A percentile compares a stretch with the other conserved stretches of the same genome.
phyloP scores from a whole-genome alignment of 2,797 vertebrate genomes.

The Sphenopsis melanotis region DNA sequence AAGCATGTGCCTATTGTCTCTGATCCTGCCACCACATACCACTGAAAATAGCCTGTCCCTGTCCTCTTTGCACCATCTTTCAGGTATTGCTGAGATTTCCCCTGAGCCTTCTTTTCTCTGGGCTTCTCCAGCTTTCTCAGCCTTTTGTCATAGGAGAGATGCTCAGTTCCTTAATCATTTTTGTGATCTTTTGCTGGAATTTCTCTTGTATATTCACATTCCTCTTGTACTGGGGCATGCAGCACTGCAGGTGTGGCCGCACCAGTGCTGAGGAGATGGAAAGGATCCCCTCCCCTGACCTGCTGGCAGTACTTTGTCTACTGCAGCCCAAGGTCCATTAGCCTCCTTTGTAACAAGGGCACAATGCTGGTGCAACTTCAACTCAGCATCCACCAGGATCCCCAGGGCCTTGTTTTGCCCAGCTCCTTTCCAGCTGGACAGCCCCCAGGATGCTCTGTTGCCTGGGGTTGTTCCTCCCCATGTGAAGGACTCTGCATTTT shows the following conservation, averaged over 20 bases:
- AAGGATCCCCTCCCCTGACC: background rate
- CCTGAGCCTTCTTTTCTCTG: background rate
- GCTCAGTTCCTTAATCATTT: background rate
- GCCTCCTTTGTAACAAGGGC: background rate
- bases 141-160: background rate
- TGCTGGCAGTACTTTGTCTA: background rate
- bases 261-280: background rate
- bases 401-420: background rate
- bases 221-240: accelerated
- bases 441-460: background rate
- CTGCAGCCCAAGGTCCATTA: background rate
- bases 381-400: background rate
- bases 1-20: accelerated
- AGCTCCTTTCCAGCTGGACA: background rate
- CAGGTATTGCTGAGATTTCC: too few species aligned
- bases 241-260: background rate
- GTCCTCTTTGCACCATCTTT: background rate
- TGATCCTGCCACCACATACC: background rate
- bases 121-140: background rate
- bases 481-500: background rate
- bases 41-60: background rate
- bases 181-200: background rate
- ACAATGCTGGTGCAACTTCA: background rate
- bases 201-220: background rate
- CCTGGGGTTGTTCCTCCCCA: accelerated